Conservation (phyloP, 2,888 invertebrate species). For the Agrochola circellaris region DNA sequence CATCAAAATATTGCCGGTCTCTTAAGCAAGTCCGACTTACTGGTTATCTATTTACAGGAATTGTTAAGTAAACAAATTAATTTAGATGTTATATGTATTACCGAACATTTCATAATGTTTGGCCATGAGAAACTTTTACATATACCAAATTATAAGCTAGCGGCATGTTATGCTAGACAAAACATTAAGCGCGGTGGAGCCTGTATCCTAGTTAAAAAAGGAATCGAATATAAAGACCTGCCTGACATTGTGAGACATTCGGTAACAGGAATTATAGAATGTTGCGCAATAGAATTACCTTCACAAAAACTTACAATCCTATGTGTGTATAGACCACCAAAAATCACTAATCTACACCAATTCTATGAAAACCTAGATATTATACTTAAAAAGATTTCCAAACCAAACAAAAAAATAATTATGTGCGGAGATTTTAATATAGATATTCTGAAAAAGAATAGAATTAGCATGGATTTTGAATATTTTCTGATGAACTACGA, state of each 20-base stretch:
- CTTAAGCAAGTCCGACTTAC: no score
- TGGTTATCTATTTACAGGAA: no score
- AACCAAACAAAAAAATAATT: background rate
- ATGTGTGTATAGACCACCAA: background rate
- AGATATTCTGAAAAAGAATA: background rate
- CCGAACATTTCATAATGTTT: no score
- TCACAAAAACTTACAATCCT: background rate
- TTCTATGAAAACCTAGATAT: background rate
- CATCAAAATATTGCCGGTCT: no score
- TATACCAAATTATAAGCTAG: background rate
- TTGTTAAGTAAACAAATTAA: no score
- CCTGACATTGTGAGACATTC: background rate
- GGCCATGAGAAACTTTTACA: no score
- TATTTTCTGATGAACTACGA: conserved; percentile 3
- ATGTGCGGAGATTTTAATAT: background rate
- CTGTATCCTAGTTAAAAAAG: background rate
- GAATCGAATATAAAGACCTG: background rate
- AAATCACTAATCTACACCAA: background rate
- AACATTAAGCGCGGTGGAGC: background rate
- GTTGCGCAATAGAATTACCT: background rate
- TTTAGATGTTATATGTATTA: no score
- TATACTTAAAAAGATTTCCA: background rate
- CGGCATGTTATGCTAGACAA: background rate
- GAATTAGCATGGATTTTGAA: background rate
- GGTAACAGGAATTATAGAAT: background rate